Evolutionary conservation across 2,113 vertebrate species (phyloP), one percentile per base, ranked within the genome.

Genomic region (Cottus gobio): DNA sequence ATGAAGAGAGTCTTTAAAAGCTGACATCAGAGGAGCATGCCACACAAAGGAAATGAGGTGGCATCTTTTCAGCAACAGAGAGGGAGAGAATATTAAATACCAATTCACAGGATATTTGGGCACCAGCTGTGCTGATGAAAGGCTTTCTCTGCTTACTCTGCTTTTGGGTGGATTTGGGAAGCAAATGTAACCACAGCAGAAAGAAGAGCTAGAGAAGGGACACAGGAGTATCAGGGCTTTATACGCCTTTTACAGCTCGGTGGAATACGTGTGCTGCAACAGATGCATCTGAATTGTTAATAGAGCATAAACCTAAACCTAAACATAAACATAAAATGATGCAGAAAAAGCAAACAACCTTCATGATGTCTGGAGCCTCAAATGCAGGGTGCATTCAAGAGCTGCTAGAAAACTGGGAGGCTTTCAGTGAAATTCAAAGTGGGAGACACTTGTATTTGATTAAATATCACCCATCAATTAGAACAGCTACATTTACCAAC

Each of bases 81-180:
- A 28, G 54, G 48, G 37, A 75, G 77, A 62, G 80, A 87, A 90
- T 89, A 88, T 89, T 89, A 91, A 92, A 90, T 73, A 86, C 24
- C 16, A 75, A 90, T 92, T 90, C 82, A 89, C 22, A 48, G 76
- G 70, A 70, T 87, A 85, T 87, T 88, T 84, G 79, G 82, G 71
- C 78, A 57, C 85, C 87, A 75, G 78, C 86, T 89, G 87, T 74
- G 84, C 52, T 73, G 85, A 90, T 91, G 73, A 90, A 91, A 87
- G 58, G 66, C 79, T 88, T 84, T 88, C 80, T 83, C 67, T 84
- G 79, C 86, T 87, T 86, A 86, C 73, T 61, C 28, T 75, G 86
- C 84, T 87, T 89, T 79, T 50, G 69, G 60, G 62, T 79, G 74
- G 79, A 87, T 86, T 90, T 83, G 63, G 60, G 31, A 56, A 77